Base-by-base conservation (phyloP, 2,797 vertebrate genomes). In the Potorous gilbertii region DNA sequence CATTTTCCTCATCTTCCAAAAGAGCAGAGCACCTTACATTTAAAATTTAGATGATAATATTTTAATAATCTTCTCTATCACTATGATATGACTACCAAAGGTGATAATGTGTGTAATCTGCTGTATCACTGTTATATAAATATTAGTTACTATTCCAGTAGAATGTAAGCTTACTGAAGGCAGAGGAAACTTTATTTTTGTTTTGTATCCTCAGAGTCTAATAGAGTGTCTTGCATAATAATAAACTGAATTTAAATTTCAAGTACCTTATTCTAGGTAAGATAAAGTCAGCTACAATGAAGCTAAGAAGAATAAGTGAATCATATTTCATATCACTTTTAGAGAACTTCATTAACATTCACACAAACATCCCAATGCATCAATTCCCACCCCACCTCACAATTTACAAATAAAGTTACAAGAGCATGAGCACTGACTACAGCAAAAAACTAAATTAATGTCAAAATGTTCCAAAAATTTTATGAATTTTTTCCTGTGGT, bases 331-430 rank as follows among this genome's bases (percentile, higher is more conserved):
- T 56, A 55, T 52, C 2, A 94, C 21, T 90, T 66, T 91, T 27
- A 92, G 95, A 92, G 40, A 92, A 74, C 3, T 93, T 5, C 59
- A 13, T 87, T 90, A 81, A 94, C 81, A 74, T 93, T 94, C 95
- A 93, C 3, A 93, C 40, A n/a, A 74, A 90, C 13, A 59, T 0
- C 0, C 34, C 74, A 91, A 31, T 94, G 16, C 92, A n/a, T 91
- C 55, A 56, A 56, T n/a, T 6, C 94, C 92, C n/a, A n/a, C 94
- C 93, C 95, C 94, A 81, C 94, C 93, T 95, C 93, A 81, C 12
- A 34, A 90, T 81, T 96, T 55, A 92, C 10, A 87, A 57, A 54
- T 74, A 92, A 94, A 96, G 90, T 50, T 89, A 87, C 1, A 95
- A 29, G 55, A 18, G 34, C 24, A 95, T 29, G 0, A 29, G 12